These are phyloP conservation scores for Clunio marinus DNA, from an alignment of 2,888 invertebrate genomes.

Conservation along the genomic window DNA sequence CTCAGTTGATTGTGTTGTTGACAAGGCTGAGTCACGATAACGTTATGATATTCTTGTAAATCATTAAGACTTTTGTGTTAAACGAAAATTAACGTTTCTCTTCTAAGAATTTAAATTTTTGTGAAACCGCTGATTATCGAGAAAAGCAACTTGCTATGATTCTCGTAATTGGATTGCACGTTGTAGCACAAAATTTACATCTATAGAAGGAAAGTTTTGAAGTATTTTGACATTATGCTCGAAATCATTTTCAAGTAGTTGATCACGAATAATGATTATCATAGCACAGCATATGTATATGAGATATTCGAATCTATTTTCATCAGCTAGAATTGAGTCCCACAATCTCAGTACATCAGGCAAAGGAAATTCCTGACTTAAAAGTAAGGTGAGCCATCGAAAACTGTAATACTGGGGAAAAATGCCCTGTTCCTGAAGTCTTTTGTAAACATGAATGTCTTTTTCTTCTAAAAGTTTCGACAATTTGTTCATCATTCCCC, in stretches of 20 bases:
- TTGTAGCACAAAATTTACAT: constrained; percentile 73
- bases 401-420: constrained; percentile 93
- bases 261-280: constrained; percentile 82
- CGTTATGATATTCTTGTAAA: too few relatives aligned
- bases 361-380: constrained; percentile 95
- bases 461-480: constrained; percentile 69
- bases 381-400: constrained; percentile 90
- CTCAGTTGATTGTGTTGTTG: too few relatives aligned
- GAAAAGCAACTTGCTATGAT: not conserved
- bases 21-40: too few relatives aligned
- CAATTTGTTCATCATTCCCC: constrained; percentile 81
- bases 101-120: not conserved
- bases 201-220: constrained; percentile 87
- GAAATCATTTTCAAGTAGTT: constrained; percentile 84
- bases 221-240: constrained; percentile 89
- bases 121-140: not conserved
- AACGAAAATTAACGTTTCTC: not conserved
- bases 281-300: constrained; percentile 94
- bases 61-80: not conserved
- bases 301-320: constrained; percentile 83
- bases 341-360: constrained; percentile 96
- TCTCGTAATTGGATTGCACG: constrained; percentile 19
- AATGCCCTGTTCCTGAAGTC: constrained; percentile 76
- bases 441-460: constrained; percentile 72
- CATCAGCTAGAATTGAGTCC: constrained; percentile 94